Conservation (phyloP, 1,140 invertebrate genomes). For the Scylla paramamosain region DNA sequence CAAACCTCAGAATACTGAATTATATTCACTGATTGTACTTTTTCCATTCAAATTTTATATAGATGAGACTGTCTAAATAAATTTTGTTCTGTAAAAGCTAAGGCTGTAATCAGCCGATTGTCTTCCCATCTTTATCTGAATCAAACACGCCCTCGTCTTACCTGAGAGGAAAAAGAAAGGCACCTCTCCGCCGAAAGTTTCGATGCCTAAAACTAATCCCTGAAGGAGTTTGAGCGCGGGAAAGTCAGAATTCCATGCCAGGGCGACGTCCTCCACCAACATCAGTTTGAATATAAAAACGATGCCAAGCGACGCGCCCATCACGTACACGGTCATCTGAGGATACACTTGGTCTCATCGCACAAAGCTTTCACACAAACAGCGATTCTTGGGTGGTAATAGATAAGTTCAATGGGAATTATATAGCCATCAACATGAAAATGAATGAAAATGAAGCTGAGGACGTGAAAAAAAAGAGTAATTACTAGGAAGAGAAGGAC, state of each 20-base stretch:
- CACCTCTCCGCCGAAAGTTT: conserved; percentile 91
- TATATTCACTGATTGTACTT: too few species aligned
- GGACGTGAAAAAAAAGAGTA: neutral
- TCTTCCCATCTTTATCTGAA: too few species aligned
- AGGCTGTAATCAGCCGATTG: too few species aligned
- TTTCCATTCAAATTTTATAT: too few species aligned
- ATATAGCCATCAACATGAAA: too few species aligned
- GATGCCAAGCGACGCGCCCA: conserved; percentile 91
- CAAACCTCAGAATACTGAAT: too few species aligned
- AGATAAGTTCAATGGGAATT: too few species aligned
- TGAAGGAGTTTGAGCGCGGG: conserved; percentile 87
- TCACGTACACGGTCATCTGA: conserved; percentile 81
- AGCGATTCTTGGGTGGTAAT: too few species aligned
- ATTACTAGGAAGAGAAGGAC: conserved; percentile 86
- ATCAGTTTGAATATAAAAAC: conserved; percentile 85
- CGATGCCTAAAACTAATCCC: conserved; percentile 88
- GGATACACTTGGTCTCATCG: neutral
- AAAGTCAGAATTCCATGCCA: conserved; percentile 78
- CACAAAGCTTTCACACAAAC: too few species aligned
- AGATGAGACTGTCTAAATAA: too few species aligned
- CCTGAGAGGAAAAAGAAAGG: conserved; percentile 94
- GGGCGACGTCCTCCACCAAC: conserved; percentile 85
- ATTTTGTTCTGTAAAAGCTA: too few species aligned
- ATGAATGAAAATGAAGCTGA: too few species aligned
- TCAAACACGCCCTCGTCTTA: neutral